phyloP scores from a whole-genome alignment of 2,797 vertebrate genomes.

The Crotalus adamanteus region DNA sequence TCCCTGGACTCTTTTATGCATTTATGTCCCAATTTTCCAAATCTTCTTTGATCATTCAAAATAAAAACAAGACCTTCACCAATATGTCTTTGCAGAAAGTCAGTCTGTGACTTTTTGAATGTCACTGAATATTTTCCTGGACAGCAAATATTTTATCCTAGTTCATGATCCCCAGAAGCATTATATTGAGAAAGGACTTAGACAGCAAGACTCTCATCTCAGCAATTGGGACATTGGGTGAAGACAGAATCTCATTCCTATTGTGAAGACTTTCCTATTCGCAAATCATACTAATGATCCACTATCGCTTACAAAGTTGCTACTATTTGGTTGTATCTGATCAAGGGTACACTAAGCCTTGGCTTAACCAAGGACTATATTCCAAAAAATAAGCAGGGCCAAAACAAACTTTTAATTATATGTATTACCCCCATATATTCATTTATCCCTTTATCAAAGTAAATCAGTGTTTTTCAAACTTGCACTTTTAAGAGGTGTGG shows the following conservation, averaged over 20 bases:
- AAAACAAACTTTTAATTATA: not conserved
- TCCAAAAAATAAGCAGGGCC: not conserved
- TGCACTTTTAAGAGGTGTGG: not conserved
- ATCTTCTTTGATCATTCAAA: not conserved
- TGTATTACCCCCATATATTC: not conserved
- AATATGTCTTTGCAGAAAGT: not conserved
- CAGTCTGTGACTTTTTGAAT: not conserved
- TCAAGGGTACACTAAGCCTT: not conserved
- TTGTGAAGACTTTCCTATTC: not conserved
- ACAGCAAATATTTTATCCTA: not conserved
- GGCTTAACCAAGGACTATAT: not conserved
- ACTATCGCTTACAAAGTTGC: not conserved
- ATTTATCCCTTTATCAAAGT: not conserved
- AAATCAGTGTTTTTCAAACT: not conserved
- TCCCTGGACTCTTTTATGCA: not conserved
- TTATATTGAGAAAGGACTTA: not conserved
- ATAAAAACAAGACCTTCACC: not conserved
- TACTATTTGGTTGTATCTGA: not conserved
- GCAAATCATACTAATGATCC: not conserved
- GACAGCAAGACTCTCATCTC: not conserved
- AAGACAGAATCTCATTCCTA: not conserved
- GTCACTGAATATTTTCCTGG: not conserved
- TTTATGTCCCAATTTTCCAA: not conserved
- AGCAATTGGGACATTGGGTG: not conserved
- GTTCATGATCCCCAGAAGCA: not conserved